Percentiles rank a stretch among this genome's conserved stretches.
These are phyloP conservation scores for Meiosimyza platycephala DNA, from an alignment of 2,888 invertebrate species.

Conservation along the genomic window DNA sequence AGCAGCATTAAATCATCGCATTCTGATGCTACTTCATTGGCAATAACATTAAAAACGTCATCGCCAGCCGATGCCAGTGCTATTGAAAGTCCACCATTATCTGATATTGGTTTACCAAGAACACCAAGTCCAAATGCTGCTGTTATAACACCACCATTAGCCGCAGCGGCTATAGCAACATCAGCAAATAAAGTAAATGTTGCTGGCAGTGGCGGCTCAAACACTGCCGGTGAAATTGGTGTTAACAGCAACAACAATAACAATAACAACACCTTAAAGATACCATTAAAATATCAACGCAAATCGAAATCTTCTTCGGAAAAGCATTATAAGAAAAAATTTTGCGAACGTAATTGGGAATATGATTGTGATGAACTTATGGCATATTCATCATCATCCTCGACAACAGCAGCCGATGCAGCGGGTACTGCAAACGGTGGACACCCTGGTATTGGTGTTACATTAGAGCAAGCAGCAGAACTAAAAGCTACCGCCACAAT, in stretches of 20 bases:
- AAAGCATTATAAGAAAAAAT: constrained; percentile 87
- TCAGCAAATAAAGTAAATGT: background rate
- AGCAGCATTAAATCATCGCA: constrained; percentile 61
- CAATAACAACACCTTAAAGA: constrained; percentile 63
- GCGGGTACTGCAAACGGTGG: constrained; percentile 48
- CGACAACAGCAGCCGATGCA: constrained; percentile 58
- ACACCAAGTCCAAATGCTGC: constrained; percentile 66
- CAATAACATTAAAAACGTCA: constrained; percentile 52
- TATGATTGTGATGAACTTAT: constrained; percentile 63
- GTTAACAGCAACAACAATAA: constrained; percentile 31
- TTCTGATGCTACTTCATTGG: constrained; percentile 45
- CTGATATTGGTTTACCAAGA: constrained; percentile 65
- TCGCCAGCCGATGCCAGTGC: constrained; percentile 59
- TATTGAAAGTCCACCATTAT: constrained; percentile 70
- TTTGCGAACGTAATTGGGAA: constrained; percentile 82
- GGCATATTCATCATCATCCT: constrained; percentile 56
- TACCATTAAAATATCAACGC: constrained; percentile 73
- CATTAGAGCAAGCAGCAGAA: constrained; percentile 24
- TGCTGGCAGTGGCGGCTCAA: background rate
- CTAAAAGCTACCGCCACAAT: constrained; percentile 35
- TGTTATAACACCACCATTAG: constrained; percentile 61
- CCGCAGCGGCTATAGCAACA: constrained; percentile 44
- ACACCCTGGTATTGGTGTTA: constrained; percentile 48
- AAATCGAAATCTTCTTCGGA: constrained; percentile 67
- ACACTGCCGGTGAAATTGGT: constrained; percentile 27